These are phyloP conservation scores for Gila orcuttii DNA, from an alignment of 2,113 vertebrate species.

Conservation along the genomic window DNA sequence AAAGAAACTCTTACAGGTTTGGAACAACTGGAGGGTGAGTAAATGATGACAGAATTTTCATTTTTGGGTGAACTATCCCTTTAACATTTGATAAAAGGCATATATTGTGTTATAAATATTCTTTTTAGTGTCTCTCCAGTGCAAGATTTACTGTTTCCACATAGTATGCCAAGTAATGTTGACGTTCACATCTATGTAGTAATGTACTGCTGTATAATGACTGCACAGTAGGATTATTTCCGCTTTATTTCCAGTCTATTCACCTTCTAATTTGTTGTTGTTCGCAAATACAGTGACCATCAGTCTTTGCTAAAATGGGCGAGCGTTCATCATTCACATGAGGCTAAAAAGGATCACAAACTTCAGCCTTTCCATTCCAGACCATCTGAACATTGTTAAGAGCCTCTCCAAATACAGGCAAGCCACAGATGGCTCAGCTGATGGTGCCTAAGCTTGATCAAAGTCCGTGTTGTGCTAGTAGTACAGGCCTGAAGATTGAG, in stretches of 20 bases:
- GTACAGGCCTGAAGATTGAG: slow-evolving; percentile 50
- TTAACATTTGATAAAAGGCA: neutral
- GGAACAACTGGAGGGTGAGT: too few species aligned
- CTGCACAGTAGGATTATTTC: neutral
- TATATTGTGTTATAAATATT: too few species aligned
- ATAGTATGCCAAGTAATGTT: neutral
- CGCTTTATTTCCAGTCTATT: neutral
- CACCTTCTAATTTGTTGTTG: neutral
- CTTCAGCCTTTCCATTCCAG: slow-evolving; percentile 33
- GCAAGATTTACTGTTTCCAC: neutral
- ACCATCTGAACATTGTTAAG: slow-evolving; percentile 10
- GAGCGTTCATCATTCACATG: neutral
- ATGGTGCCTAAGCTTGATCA: slow-evolving; percentile 49
- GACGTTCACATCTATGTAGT: neutral
- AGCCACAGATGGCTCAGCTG: slow-evolving; percentile 42
- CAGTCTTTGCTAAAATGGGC: neutral
- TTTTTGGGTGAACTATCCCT: too few species aligned
- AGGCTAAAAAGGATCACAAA: slow-evolving; percentile 17
- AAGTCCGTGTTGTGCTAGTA: slow-evolving; percentile 48
- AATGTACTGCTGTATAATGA: neutral
- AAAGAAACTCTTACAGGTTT: too few species aligned
- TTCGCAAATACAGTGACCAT: neutral
- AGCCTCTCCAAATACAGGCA: slow-evolving; percentile 38
- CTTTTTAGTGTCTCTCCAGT: neutral
- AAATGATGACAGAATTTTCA: too few species aligned